These are phyloP conservation scores for Germaria angustata DNA, from an alignment of 2,888 invertebrate genomes.

Conservation along the genomic window DNA sequence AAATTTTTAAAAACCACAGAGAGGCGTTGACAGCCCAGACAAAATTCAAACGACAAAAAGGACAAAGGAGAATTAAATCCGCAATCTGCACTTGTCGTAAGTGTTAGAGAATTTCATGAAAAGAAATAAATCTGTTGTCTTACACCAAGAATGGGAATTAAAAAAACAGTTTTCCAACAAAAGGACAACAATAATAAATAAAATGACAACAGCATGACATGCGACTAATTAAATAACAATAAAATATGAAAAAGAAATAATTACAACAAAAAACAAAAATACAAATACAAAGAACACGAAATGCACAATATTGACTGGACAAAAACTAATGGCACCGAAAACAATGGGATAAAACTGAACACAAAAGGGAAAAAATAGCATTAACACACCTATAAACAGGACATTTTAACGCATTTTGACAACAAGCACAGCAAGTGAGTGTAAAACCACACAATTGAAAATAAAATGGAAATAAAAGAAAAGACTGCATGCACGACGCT, in stretches of 20 bases:
- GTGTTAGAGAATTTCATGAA: slow-evolving; percentile 35
- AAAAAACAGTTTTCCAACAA: slow-evolving; percentile 8
- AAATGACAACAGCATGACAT: slow-evolving; percentile 62
- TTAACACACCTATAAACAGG: slow-evolving; percentile 62
- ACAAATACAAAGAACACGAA: slow-evolving; percentile 15
- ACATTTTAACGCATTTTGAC: slow-evolving; percentile 68
- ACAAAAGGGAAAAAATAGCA: slow-evolving; percentile 47
- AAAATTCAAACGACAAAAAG: slow-evolving; percentile 5
- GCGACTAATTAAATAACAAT: slow-evolving; percentile 68
- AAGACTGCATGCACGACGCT: slow-evolving; percentile 47
- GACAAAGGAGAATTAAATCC: slow-evolving; percentile 27
- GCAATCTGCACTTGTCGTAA: slow-evolving; percentile 46
- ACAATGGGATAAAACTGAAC: slow-evolving; percentile 10
- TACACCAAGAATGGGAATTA: not conserved
- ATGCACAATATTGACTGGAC: slow-evolving; percentile 20
- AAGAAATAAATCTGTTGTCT: slow-evolving; percentile 1
- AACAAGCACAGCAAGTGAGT: slow-evolving; percentile 61
- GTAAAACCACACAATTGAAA: slow-evolving; percentile 38
- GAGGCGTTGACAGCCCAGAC: slow-evolving; percentile 69
- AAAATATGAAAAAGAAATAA: slow-evolving; percentile 63
- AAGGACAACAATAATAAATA: slow-evolving; percentile 18
- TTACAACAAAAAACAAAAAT: slow-evolving; percentile 17
- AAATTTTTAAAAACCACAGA: slow-evolving; percentile 64
- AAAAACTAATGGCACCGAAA: not conserved
- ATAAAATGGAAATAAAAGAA: slow-evolving; percentile 14